Conservation (phyloP, 2,888 invertebrate species). For the Drosophila mayaguana region DNA sequence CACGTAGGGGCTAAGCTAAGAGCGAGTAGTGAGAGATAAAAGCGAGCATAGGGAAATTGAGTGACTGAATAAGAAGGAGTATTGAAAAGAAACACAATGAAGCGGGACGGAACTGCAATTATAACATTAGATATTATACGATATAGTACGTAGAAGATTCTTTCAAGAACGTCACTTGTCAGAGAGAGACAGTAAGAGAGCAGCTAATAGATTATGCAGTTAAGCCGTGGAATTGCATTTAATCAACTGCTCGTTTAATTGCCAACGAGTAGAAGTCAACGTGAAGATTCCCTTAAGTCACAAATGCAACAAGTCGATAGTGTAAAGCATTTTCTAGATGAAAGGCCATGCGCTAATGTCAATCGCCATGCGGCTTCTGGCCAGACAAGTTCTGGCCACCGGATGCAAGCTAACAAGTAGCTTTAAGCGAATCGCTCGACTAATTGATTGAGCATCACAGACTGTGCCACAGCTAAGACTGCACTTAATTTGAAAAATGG, state of each 20-base stretch:
- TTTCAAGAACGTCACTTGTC: too few species aligned
- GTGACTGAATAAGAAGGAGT: background rate
- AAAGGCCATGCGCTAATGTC: background rate
- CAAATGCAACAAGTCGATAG: background rate
- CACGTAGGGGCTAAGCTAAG: too few species aligned
- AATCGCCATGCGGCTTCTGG: background rate
- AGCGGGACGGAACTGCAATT: too few species aligned
- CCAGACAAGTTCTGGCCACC: background rate
- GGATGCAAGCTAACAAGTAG: constrained; percentile 23
- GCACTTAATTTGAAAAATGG: constrained; percentile 33
- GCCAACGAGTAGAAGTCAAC: background rate
- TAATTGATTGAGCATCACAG: constrained; percentile 47
- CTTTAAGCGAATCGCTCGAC: constrained; percentile 14
- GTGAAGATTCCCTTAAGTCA: background rate
- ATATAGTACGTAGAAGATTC: too few species aligned
- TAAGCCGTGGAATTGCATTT: background rate
- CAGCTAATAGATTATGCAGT: too few species aligned
- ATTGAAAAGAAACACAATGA: too few species aligned
- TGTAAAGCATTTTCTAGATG: background rate
- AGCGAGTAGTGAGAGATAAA: background rate
- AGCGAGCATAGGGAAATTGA: background rate
- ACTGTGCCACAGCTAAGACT: constrained; percentile 28
- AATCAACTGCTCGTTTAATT: background rate
- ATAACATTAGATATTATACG: too few species aligned
- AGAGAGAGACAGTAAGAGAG: background rate